phyloP scores from a whole-genome alignment of 2,797 vertebrate species.

The Eurystomus glaucurus region DNA sequence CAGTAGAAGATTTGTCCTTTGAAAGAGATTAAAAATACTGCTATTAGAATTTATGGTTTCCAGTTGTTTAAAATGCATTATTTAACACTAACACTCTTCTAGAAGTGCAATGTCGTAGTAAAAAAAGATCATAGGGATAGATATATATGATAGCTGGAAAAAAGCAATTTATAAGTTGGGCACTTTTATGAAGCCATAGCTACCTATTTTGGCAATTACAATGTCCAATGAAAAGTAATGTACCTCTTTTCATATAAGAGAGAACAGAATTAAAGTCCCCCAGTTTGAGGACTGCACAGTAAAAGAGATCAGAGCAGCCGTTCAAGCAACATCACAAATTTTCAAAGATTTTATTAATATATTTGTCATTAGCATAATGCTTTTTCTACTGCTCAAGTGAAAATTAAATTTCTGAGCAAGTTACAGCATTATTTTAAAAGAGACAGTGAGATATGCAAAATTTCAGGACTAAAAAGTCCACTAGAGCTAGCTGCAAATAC shows the following conservation, averaged over 20 bases:
- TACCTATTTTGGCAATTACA: conserved; percentile 60
- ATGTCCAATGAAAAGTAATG: conserved; percentile 30
- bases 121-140: not conserved
- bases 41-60: conserved; percentile 54
- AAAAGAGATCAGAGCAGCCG: conserved; percentile 41
- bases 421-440: conserved; percentile 61
- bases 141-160: conserved; percentile 7
- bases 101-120: not conserved
- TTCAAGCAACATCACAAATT: conserved; percentile 6
- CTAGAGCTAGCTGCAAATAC: conserved; percentile 41
- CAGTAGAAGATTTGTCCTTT: conserved; percentile 50
- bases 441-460: conserved; percentile 44
- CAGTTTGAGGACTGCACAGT: not conserved
- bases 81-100: conserved; percentile 42
- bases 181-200: conserved; percentile 50
- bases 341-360: conserved; percentile 64
- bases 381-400: conserved; percentile 64
- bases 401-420: conserved; percentile 75
- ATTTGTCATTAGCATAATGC: conserved; percentile 39
- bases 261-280: conserved; percentile 6
- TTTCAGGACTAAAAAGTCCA: conserved; percentile 45
- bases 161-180: conserved; percentile 30
- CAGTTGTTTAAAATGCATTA: conserved; percentile 66
- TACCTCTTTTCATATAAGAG: not conserved
- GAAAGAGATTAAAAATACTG: conserved; percentile 49